These are phyloP conservation scores for Myotis davidii DNA, from an alignment of 2,113 vertebrate species.

Conservation along the genomic window DNA sequence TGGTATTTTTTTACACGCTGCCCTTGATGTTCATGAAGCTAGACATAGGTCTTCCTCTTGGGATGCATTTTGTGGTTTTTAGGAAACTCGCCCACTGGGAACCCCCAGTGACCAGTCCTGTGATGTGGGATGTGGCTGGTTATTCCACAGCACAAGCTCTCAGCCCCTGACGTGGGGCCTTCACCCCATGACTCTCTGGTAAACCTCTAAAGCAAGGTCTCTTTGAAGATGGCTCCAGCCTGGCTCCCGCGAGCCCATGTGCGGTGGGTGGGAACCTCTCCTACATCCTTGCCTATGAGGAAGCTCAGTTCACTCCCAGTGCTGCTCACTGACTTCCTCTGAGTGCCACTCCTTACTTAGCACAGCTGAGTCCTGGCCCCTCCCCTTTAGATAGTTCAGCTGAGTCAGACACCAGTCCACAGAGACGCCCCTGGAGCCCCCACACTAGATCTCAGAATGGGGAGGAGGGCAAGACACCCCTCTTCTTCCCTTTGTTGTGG, in stretches of 20 bases:
- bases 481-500: background rate
- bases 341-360: background rate
- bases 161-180: background rate
- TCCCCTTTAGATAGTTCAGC: background rate
- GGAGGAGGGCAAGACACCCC: background rate
- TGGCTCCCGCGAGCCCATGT: background rate
- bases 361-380: background rate
- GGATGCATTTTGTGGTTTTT: background rate
- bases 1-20: background rate
- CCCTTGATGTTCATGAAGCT: background rate
- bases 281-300: background rate
- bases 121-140: background rate
- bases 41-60: background rate
- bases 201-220: background rate
- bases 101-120: background rate
- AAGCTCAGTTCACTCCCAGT: background rate
- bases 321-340: too few species aligned
- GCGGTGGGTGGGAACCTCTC: background rate
- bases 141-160: background rate
- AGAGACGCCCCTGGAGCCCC: background rate
- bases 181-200: background rate
- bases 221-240: constrained; percentile 18
- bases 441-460: background rate
- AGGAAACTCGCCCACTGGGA: background rate
- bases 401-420: background rate